These are phyloP conservation scores for Rhineura floridana DNA, from an alignment of 2,113 vertebrate genomes.

Conservation along the genomic window DNA sequence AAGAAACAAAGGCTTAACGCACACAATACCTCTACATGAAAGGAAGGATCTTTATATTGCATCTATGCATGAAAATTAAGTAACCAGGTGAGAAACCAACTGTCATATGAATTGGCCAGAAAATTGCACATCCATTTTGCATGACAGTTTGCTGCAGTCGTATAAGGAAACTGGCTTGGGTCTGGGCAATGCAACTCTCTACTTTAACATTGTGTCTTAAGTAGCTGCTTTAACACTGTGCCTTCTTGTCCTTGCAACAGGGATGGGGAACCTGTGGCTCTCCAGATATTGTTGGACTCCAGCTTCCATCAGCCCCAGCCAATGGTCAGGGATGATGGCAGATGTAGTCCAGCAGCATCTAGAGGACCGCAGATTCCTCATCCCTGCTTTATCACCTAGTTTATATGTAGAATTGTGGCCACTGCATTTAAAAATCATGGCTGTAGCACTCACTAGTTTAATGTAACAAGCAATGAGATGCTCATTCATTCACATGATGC, in stretches of 20 bases:
- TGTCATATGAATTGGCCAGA: not conserved
- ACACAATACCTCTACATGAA: constrained; percentile 7
- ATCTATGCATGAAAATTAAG: constrained; percentile 17
- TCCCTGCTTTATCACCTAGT: not conserved
- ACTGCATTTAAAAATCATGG: not conserved
- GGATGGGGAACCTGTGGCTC: no score
- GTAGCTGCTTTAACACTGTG: not conserved
- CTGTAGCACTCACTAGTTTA: not conserved
- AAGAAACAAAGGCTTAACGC: constrained; percentile 10
- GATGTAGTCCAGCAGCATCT: no score
- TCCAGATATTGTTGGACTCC: no score
- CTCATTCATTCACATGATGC: not conserved
- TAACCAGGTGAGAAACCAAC: not conserved
- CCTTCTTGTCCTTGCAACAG: not conserved
- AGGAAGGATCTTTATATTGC: not conserved
- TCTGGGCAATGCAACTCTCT: not conserved
- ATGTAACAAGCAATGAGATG: not conserved
- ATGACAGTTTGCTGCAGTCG: not conserved
- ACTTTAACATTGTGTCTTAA: not conserved
- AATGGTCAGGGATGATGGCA: no score
- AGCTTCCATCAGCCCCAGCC: no score
- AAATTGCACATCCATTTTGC: not conserved
- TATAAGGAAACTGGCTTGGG: not conserved
- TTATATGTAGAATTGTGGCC: not conserved
- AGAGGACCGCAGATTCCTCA: no score